Conservation (phyloP, 2,113 vertebrate species). For the Hyaena hyaena region DNA sequence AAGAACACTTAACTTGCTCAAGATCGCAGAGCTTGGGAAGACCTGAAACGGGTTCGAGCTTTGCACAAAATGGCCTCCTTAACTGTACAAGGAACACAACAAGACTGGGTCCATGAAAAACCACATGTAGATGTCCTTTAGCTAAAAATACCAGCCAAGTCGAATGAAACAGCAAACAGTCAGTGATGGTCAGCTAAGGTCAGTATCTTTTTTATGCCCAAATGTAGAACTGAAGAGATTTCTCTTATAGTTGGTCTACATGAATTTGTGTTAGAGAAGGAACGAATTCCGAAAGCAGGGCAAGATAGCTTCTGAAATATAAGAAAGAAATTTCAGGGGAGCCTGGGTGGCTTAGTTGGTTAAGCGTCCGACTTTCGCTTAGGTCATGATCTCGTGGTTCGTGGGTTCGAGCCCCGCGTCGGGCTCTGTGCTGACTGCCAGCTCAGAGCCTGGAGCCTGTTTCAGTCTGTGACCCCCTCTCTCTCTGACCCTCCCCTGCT, state of each 20-base stretch:
- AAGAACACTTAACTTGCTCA: neutral
- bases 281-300: neutral
- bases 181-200: accelerated
- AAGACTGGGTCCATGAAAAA: neutral
- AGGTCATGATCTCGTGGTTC: too few relatives aligned
- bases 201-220: neutral
- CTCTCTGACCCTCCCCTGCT: too few relatives aligned
- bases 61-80: neutral
- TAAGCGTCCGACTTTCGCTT: too few relatives aligned
- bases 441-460: too few relatives aligned
- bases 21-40: neutral
- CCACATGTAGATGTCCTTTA: neutral
- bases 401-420: too few relatives aligned
- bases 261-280: neutral
- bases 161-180: neutral
- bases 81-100: neutral
- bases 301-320: neutral
- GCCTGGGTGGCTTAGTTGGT: too few relatives aligned
- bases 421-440: too few relatives aligned
- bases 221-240: neutral
- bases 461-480: too few relatives aligned
- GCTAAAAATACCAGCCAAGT: neutral
- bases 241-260: neutral
- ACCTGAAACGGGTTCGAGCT: neutral
- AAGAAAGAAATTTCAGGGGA: slow-evolving; percentile 8